Percentiles rank a stretch among this genome's conserved stretches.
These are phyloP conservation scores for Tokudaia muenninki DNA, from an alignment of 2,797 vertebrate genomes.

Conservation along the genomic window DNA sequence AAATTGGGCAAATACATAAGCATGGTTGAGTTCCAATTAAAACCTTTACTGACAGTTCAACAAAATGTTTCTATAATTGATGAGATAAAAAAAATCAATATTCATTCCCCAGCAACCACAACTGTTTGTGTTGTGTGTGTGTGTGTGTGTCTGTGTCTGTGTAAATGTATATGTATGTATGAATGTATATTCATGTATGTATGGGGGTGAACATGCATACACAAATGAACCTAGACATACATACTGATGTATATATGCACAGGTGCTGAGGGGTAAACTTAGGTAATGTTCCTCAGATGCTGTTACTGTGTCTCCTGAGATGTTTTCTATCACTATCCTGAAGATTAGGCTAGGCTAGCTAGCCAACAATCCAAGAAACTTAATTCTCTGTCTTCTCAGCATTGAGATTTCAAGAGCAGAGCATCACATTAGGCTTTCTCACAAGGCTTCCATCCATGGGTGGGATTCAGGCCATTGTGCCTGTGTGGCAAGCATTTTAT, in stretches of 20 bases:
- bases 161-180: too few species aligned
- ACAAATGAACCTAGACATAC: neutral
- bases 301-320: neutral
- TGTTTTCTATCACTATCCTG: neutral
- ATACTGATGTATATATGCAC: neutral
- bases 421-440: neutral
- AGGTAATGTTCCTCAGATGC: neutral
- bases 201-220: too few species aligned
- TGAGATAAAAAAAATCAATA: neutral
- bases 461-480: neutral
- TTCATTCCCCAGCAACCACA: neutral
- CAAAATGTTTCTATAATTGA: neutral
- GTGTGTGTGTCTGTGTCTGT: too few species aligned
- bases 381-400: neutral
- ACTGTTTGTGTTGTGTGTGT: neutral
- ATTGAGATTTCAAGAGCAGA: neutral
- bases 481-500: neutral
- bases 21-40: neutral
- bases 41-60: neutral
- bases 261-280: neutral
- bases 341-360: neutral
- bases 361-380: neutral
- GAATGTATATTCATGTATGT: neutral
- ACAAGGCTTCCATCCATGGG: neutral
- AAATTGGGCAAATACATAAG: neutral